These are phyloP conservation scores for Probaryconus sp. DNA, from an alignment of 1,140 invertebrate species.

Conservation along the genomic window DNA sequence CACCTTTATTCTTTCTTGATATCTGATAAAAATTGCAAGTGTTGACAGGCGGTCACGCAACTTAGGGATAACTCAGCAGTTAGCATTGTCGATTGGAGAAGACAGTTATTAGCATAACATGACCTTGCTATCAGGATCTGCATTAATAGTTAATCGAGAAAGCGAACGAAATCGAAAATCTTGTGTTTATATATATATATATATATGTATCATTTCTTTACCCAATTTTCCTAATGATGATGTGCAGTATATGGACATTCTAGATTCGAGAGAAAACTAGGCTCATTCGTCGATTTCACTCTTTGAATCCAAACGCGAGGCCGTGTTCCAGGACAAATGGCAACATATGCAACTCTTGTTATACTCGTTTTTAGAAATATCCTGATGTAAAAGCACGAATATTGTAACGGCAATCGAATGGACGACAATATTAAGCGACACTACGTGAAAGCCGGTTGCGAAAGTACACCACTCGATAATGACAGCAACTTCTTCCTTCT, in stretches of 20 bases:
- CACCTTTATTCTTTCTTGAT: slow-evolving; percentile 20
- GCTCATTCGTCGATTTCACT: slow-evolving; percentile 15
- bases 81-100: slow-evolving; percentile 6
- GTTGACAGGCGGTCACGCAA: slow-evolving; percentile 22
- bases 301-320: slow-evolving; percentile 14
- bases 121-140: too few species aligned
- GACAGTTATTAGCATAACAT: not conserved
- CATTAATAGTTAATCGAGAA: too few species aligned
- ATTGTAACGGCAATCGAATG: not conserved
- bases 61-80: not conserved
- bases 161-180: not conserved
- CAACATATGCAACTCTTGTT: not conserved
- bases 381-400: not conserved
- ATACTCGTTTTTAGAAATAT: not conserved
- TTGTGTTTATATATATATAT: slow-evolving; percentile 1
- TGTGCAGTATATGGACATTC: slow-evolving; percentile 3
- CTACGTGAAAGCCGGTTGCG: slow-evolving; percentile 20
- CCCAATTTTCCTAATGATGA: not conserved
- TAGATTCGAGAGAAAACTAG: slow-evolving; percentile 9
- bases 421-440: slow-evolving; percentile 16
- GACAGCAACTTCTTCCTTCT: slow-evolving; percentile 8
- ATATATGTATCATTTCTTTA: not conserved
- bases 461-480: slow-evolving; percentile 30
- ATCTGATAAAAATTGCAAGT: slow-evolving; percentile 8
- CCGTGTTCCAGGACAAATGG: slow-evolving; percentile 9